phyloP scores from a whole-genome alignment of 2,888 invertebrate species.

The Taenaris catops region DNA sequence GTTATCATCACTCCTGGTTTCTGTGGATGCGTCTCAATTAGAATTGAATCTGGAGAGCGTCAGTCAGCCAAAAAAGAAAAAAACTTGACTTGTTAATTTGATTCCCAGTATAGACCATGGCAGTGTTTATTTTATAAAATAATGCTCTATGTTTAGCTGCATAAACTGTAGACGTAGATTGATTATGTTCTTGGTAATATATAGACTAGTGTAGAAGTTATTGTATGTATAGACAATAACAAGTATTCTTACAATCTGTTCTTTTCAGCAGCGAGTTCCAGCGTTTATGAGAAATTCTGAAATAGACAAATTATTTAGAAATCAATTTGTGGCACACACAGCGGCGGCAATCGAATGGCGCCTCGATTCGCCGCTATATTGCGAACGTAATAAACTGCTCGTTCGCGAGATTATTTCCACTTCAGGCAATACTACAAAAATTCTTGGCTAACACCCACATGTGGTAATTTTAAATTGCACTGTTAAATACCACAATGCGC shows the following conservation, averaged over 20 bases:
- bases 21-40: no score
- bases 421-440: conserved; percentile 40
- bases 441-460: conserved; percentile 25
- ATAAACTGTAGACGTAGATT: no score
- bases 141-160: no score
- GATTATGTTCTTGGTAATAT: no score
- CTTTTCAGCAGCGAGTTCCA: conserved; percentile 10
- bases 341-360: conserved; percentile 35
- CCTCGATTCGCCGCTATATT: conserved; percentile 42
- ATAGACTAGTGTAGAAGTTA: no score
- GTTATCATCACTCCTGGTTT: no score
- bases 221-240: no score
- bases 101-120: no score
- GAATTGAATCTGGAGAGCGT: no score
- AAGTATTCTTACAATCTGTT: neutral
- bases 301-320: conserved; percentile 43
- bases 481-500: conserved; percentile 3
- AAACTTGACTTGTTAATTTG: no score
- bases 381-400: conserved; percentile 58
- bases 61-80: no score
- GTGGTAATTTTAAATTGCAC: conserved; percentile 12
- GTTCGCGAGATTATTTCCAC: conserved; percentile 49
- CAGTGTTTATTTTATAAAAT: no score
- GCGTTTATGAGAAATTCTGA: conserved; percentile 20
- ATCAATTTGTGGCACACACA: conserved; percentile 42